Conservation (phyloP, 2,113 vertebrate species). For the Piprites chloris region DNA sequence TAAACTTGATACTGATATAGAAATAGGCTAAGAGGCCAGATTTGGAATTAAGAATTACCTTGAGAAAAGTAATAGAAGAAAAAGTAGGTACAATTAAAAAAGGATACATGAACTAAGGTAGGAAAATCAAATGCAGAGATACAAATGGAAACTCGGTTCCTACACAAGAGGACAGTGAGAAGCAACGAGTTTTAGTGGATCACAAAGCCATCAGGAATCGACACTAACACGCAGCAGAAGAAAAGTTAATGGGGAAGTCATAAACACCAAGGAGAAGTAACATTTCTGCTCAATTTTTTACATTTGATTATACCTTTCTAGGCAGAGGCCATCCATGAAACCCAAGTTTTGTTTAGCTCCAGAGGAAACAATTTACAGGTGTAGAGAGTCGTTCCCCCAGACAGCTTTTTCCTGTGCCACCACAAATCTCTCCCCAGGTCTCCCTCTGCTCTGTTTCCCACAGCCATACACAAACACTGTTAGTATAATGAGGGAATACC, state of each 20-base stretch:
- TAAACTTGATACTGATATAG: neutral
- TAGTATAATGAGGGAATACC: neutral
- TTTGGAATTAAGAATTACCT: neutral
- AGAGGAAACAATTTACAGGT: neutral
- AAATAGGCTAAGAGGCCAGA: neutral
- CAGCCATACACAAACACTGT: neutral
- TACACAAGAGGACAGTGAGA: neutral
- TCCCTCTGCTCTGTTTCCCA: neutral
- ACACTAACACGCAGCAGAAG: neutral
- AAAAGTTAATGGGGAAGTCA: neutral
- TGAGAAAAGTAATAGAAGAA: neutral
- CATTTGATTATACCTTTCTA: neutral
- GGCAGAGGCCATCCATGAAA: neutral
- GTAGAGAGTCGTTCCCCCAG: neutral
- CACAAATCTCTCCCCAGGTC: neutral
- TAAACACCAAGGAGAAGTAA: neutral
- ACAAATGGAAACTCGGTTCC: neutral
- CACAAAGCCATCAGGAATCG: neutral
- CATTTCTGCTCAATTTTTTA: neutral
- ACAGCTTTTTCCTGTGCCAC: neutral
- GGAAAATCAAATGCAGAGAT: neutral
- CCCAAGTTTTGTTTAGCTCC: neutral
- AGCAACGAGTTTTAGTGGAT: neutral
- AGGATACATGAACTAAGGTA: accelerated
- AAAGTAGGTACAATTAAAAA: neutral